phyloP scores from a whole-genome alignment of 2,113 vertebrate species.

The Ramphastos sulfuratus region DNA sequence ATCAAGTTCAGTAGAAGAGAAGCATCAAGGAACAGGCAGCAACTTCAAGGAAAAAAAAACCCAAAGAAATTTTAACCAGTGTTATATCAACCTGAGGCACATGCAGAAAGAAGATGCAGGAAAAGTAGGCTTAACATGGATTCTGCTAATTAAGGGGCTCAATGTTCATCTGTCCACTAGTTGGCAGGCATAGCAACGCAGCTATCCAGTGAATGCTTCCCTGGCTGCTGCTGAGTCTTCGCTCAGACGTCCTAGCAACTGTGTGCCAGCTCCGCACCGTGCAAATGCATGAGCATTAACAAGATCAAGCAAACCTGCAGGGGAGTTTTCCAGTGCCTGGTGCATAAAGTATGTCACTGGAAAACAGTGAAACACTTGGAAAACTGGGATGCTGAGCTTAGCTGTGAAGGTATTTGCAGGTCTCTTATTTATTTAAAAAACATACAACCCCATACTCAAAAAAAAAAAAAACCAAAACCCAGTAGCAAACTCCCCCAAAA shows the following conservation, averaged over 20 bases:
- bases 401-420: neutral
- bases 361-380: neutral
- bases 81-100: neutral
- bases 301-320: neutral
- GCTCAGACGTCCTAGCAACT: neutral
- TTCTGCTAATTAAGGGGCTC: neutral
- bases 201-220: neutral
- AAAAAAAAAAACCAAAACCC: no score
- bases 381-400: neutral
- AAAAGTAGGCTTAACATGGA: neutral
- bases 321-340: neutral
- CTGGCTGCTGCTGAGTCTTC: neutral
- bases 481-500: no score
- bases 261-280: neutral
- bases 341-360: neutral
- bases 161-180: slow-evolving; percentile 3
- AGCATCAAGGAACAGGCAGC: neutral
- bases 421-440: neutral
- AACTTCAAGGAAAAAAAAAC: neutral
- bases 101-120: neutral
- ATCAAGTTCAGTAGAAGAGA: neutral
- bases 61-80: neutral
- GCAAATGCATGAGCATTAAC: neutral
- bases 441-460: no score
- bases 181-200: neutral